Percentiles rank a stretch among this genome's conserved stretches.
Evolutionary conservation across 2,797 vertebrate genomes (phyloP).

Genomic region (Sebastes taczanowskii): DNA sequence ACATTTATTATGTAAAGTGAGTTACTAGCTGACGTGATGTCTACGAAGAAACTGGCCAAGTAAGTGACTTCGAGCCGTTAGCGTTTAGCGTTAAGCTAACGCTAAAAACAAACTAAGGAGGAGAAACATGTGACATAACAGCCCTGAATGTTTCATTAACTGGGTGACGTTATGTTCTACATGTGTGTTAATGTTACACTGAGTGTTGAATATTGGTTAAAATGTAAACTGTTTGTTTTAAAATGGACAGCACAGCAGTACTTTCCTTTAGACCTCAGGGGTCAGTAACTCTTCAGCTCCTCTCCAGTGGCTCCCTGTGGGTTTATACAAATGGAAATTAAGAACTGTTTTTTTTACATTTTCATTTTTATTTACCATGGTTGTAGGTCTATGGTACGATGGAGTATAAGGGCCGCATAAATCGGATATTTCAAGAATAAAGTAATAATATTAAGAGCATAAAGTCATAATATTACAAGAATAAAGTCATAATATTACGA

Average conservation of each 20-base stretch:
- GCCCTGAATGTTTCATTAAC: not conserved
- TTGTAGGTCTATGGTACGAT: no score
- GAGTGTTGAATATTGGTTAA: no score
- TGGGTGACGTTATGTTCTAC: rapidly evolving
- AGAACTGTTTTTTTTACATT: no score
- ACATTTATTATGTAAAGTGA: no score
- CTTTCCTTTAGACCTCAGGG: not conserved
- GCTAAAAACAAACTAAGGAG: not conserved
- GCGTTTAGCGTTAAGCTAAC: not conserved
- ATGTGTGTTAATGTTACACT: not conserved
- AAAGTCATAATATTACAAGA: rapidly evolving
- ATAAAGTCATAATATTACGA: no score
- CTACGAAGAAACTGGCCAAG: slow-evolving; percentile 85
- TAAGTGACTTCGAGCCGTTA: slow-evolving; percentile 42
- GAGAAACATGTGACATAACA: not conserved
- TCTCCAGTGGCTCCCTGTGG: no score
- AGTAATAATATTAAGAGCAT: no score
- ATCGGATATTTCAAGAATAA: no score
- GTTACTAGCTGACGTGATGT: slow-evolving; percentile 60
- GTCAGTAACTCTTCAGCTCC: no score
- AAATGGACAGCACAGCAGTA: not conserved
- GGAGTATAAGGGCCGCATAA: no score
- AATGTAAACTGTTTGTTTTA: not conserved
- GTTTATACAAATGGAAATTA: rapidly evolving
- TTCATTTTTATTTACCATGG: no score